Conservation (phyloP, 37 sponge, comb jelly and placozoan species). For the Ephydatia muelleri region DNA sequence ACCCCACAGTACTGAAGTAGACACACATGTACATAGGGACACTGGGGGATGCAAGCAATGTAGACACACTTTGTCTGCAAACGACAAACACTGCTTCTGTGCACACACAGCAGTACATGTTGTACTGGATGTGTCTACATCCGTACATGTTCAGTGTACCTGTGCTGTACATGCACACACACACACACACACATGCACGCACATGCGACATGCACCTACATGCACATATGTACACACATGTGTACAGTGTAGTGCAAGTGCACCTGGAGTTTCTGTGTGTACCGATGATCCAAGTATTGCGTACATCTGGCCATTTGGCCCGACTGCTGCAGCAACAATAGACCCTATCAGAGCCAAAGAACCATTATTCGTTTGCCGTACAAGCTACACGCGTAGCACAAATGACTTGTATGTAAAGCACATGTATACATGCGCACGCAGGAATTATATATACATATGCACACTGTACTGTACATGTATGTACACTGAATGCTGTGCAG, state of each 20-base stretch:
- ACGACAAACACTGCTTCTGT: no score
- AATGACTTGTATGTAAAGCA: no score
- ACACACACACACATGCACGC: neutral
- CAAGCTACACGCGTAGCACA: no score
- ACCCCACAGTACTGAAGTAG: no score
- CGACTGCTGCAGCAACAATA: slow-evolving; percentile 69
- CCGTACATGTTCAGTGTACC: neutral
- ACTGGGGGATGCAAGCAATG: no score
- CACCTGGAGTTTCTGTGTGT: slow-evolving; percentile 80
- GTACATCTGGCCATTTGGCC: slow-evolving; percentile 67
- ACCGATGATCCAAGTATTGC: slow-evolving; percentile 70
- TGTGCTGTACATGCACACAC: neutral
- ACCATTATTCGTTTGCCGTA: no score
- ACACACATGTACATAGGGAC: neutral
- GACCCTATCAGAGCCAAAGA: slow-evolving; percentile 43
- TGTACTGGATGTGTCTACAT: neutral
- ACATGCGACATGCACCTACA: no score
- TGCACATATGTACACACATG: neutral
- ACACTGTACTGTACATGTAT: no score
- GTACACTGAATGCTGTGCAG: no score
- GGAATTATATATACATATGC: no score
- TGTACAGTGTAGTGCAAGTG: neutral
- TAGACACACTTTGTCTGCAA: no score
- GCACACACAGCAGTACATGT: neutral
- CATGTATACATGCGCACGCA: no score